phyloP scores from a whole-genome alignment of 1,140 invertebrate genomes.

The Aphelenchoides besseyi region DNA sequence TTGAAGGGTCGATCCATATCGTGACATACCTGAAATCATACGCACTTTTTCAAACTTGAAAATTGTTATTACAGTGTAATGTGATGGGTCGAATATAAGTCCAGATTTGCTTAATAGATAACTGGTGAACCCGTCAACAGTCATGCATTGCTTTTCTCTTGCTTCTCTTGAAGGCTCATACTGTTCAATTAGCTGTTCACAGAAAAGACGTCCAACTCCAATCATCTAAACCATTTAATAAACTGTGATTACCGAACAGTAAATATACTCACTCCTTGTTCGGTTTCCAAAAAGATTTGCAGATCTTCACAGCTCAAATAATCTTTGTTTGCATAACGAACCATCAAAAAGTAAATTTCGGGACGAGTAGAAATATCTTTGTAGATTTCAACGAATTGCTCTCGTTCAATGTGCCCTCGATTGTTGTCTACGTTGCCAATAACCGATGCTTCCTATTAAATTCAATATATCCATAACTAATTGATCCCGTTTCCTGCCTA shows the following conservation, averaged over 20 bases:
- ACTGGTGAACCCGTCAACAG: slow-evolving; percentile 70
- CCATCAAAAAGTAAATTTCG: slow-evolving; percentile 71
- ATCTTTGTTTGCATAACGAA: slow-evolving; percentile 71
- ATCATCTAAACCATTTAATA: slow-evolving; percentile 65
- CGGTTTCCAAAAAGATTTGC: slow-evolving; percentile 70
- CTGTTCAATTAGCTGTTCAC: slow-evolving; percentile 67
- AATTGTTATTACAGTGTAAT: slow-evolving; percentile 64
- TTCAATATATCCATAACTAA: no score
- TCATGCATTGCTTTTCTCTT: slow-evolving; percentile 66
- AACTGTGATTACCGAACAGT: neutral
- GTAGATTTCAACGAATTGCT: slow-evolving; percentile 69
- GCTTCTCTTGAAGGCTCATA: slow-evolving; percentile 70
- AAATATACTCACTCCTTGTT: slow-evolving; percentile 68
- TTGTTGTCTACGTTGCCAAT: slow-evolving; percentile 38
- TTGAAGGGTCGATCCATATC: slow-evolving; percentile 70
- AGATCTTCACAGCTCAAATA: slow-evolving; percentile 70
- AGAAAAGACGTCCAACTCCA: slow-evolving; percentile 66
- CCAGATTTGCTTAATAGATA: slow-evolving; percentile 69
- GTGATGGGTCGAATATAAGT: slow-evolving; percentile 68
- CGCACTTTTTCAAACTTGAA: no score
- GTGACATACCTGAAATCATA: slow-evolving; percentile 67
- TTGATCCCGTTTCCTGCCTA: slow-evolving; percentile 36
- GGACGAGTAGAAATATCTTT: slow-evolving; percentile 71
- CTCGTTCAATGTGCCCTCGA: slow-evolving; percentile 67
- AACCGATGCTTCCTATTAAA: slow-evolving; percentile 9